Evolutionary conservation across 2,113 vertebrate species (phyloP).

Genomic region (Chloropsis hardwickii): DNA sequence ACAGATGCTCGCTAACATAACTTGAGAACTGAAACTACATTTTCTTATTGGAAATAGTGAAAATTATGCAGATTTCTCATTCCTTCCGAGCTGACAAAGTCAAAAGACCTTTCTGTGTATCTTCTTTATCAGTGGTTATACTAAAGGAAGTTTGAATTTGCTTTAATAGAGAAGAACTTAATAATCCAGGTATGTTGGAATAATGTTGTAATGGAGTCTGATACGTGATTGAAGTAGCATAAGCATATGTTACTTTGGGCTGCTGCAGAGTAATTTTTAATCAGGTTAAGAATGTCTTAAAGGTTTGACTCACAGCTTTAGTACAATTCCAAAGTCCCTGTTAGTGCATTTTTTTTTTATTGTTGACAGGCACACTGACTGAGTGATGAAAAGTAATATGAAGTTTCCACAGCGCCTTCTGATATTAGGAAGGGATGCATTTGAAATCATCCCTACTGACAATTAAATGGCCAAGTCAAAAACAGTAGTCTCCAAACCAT

Average conservation of each 20-base stretch:
- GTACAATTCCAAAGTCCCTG: not conserved
- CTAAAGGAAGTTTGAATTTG: not conserved
- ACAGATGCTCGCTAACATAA: constrained; percentile 13
- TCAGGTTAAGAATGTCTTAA: not conserved
- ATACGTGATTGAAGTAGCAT: not conserved
- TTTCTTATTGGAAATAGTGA: not conserved
- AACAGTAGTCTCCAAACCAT: not conserved
- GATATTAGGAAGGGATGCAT: not conserved
- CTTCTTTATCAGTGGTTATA: not conserved
- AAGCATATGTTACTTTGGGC: not conserved
- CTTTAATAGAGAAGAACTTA: not conserved
- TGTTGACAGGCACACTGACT: not conserved
- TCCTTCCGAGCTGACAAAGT: not conserved
- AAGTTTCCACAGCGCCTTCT: not conserved
- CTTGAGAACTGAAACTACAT: not conserved
- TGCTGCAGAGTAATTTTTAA: not conserved
- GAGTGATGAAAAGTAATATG: not conserved
- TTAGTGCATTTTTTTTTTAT: not conserved
- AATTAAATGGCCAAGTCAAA: rapidly evolving
- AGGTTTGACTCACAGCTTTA: not conserved
- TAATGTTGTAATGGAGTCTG: not conserved
- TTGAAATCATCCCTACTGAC: not conserved
- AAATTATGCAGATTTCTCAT: not conserved
- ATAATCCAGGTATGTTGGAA: not conserved
- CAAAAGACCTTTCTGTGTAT: not conserved